Evolutionary conservation across 2,113 vertebrate genomes (phyloP).

Genomic region (Lycaon pictus): DNA sequence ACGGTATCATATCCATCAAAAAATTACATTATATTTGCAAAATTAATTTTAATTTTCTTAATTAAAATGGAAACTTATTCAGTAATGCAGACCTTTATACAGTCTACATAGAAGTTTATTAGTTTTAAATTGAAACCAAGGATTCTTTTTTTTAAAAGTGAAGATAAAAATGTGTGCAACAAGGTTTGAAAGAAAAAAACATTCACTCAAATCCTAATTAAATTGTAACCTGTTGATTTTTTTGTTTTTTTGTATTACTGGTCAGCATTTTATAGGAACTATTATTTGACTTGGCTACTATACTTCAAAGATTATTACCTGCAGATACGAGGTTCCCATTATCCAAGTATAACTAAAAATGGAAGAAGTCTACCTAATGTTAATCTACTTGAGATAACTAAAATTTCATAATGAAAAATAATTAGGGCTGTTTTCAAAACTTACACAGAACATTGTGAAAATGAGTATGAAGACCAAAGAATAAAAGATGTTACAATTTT

Average conservation of each 20-base stretch:
- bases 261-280: neutral
- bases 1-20: neutral
- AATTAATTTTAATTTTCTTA: neutral
- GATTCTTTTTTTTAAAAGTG: neutral
- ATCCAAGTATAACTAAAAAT: constrained; percentile 7
- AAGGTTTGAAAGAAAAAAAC: constrained; percentile 34
- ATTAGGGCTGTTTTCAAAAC: constrained; percentile 20
- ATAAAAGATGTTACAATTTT: neutral
- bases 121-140: constrained; percentile 44
- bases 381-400: constrained; percentile 49
- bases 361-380: neutral
- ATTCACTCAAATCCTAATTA: neutral
- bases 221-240: neutral
- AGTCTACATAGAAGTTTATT: neutral
- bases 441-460: constrained; percentile 22
- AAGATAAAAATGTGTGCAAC: neutral
- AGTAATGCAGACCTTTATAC: neutral
- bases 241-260: neutral
- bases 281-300: neutral
- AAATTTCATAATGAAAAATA: constrained; percentile 24
- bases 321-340: neutral
- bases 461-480: constrained; percentile 44
- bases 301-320: constrained; percentile 20
- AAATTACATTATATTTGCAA: constrained; percentile 43
- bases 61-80: neutral